phyloP scores from a whole-genome alignment of 2,113 vertebrate species.

The Gorsachius goisagi region DNA sequence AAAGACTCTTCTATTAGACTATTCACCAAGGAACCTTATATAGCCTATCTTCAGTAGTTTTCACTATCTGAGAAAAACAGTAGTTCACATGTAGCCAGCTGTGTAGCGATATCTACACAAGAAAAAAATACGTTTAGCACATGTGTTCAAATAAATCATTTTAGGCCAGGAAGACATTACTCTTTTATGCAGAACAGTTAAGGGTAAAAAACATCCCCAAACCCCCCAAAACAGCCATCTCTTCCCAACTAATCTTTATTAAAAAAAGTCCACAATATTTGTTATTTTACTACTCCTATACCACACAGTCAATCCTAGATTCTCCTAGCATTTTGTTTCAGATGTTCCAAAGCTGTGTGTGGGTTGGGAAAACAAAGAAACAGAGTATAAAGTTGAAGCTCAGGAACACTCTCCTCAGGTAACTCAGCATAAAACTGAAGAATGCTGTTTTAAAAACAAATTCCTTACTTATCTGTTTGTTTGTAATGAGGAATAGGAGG shows the following conservation, averaged over 20 bases:
- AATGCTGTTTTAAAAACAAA: neutral
- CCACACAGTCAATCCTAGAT: neutral
- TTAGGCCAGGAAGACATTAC: neutral
- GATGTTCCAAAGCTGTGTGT: neutral
- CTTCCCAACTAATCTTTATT: neutral
- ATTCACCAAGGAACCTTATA: neutral
- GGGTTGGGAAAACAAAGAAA: neutral
- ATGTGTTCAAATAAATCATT: neutral
- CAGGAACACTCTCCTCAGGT: neutral
- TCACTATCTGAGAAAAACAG: neutral
- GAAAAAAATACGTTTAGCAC: neutral
- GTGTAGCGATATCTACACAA: neutral
- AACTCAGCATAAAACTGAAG: neutral
- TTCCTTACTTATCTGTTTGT: conserved; percentile 87
- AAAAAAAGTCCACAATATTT: neutral
- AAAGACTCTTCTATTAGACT: neutral
- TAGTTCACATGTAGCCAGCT: neutral
- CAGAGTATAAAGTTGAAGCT: neutral
- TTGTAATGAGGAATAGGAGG: conserved; percentile 93
- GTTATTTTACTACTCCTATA: neutral
- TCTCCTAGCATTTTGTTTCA: neutral
- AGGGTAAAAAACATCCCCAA: neutral
- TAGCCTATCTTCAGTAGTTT: neutral
- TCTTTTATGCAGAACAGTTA: neutral
- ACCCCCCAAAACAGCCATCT: neutral